Percentiles rank a stretch among this genome's conserved stretches.
Conservation (phyloP, 2,797 vertebrate genomes). For the Emys orbicularis region DNA sequence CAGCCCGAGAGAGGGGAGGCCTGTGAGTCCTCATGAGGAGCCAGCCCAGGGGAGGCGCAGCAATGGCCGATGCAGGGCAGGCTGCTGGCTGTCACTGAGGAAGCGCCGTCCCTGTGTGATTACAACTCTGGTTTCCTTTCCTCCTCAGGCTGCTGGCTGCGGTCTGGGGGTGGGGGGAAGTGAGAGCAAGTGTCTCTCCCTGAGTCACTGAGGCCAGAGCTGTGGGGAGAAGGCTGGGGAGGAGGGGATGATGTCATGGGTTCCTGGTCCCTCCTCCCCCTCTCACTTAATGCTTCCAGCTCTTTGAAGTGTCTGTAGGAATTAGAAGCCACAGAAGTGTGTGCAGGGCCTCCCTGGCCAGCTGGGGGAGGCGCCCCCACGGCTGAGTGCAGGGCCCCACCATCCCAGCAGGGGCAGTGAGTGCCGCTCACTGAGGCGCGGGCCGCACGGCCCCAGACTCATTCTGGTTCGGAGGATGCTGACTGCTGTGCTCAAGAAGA, state of each 20-base stretch:
- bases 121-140: neutral
- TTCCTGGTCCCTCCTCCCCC: neutral
- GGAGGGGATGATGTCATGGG: constrained; percentile 32
- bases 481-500: constrained; percentile 23
- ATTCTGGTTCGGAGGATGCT: constrained; percentile 52
- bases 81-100: neutral
- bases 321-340: neutral
- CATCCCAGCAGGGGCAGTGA: neutral
- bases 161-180: neutral
- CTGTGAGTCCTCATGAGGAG: too few species aligned
- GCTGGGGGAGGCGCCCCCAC: neutral
- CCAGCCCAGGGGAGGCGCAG: neutral
- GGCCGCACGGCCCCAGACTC: neutral
- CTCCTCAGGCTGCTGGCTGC: neutral
- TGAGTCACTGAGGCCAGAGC: neutral
- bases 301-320: neutral
- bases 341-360: neutral
- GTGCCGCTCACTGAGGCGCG: fast-evolving
- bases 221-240: neutral
- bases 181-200: neutral
- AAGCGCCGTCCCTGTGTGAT: neutral
- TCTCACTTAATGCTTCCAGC: neutral
- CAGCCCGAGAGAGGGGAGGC: neutral
- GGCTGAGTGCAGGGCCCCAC: fast-evolving
- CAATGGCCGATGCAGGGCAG: neutral